phyloP scores from a whole-genome alignment of 2,797 vertebrate genomes.

The Pipistrellus pipistrellus region DNA sequence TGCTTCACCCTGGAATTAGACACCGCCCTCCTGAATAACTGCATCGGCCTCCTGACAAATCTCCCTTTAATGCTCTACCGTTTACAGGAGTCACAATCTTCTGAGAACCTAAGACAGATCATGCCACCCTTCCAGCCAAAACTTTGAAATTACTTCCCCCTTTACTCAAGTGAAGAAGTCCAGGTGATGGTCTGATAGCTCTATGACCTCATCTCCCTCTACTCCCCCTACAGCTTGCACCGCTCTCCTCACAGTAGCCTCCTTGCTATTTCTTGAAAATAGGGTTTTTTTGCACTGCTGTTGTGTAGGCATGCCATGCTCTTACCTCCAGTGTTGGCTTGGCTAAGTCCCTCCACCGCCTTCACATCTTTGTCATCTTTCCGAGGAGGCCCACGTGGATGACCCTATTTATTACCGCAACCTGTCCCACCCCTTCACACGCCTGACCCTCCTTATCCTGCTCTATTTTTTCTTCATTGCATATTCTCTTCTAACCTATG shows the following conservation, averaged over 20 bases:
- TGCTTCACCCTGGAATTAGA: not conserved
- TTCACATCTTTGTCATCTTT: slow-evolving; percentile 3
- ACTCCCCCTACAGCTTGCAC: not conserved
- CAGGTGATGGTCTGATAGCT: not conserved
- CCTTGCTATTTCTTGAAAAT: not conserved
- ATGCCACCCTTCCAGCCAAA: not conserved
- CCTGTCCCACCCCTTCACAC: not conserved
- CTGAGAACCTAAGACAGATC: not conserved
- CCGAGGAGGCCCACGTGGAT: not conserved
- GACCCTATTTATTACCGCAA: not conserved
- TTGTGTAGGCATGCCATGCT: not conserved
- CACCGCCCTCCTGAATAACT: not conserved
- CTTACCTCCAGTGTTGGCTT: not conserved
- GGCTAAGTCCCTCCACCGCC: not conserved
- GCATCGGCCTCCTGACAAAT: not conserved
- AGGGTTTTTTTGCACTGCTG: not conserved
- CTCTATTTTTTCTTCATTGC: not conserved
- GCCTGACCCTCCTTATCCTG: not conserved
- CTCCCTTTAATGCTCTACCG: not conserved
- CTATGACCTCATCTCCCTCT: not conserved
- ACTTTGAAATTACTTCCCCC: not conserved
- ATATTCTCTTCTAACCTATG: not conserved
- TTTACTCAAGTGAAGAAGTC: not conserved
- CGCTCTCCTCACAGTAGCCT: not conserved
- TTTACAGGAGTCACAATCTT: not conserved